Evolutionary conservation across 2,888 invertebrate genomes (phyloP), one percentile per base, ranked within the genome.

Genomic region (Ferdinandea cuprea): DNA sequence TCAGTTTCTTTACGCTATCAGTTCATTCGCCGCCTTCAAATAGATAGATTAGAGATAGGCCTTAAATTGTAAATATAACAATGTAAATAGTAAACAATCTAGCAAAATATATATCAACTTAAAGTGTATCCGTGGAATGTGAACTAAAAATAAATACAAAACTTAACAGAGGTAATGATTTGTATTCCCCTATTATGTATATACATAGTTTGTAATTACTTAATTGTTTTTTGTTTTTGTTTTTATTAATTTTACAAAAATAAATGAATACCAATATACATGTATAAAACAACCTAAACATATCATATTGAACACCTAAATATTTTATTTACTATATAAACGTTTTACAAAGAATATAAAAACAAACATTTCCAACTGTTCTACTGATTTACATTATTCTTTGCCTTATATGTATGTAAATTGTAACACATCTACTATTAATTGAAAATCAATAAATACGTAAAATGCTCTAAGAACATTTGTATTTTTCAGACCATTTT

Each of bases 261-360:
- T 9, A 37, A 15, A 44, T 50, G 11, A 48, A 25, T 58, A 72
- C 50, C 61, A 74, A 63, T 54, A 69, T 61, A 76, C 59, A 66
- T 56, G 86, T 84, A 79, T 85, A 63, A 80, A 87, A 86, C 87
- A 88, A 89, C 88, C 88, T 88, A 88, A 87, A 89, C 89, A 89
- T 89, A 89, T 89, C 89, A 89, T 87, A 86, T 86, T 86, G 88
- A 88, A 89, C 89, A 89, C 89, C 89, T 89, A 88, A 85, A 87
- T 86, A 86, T 88, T 85, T 50, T 68, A 6, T 37, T 42, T 59
- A 61, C 61, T 28, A 54, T 52, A 85, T 66, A 35, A 52, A 65
- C 61, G 72, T 69, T 78, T 42, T 72, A 76, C 40, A 81, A 56
- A 78, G 19, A 69, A 50, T 54, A 73, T 79, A 68, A 85, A 74